These are phyloP conservation scores for Caenorhabditis sp. DNA, from an alignment of 2,888 invertebrate species.

Conservation along the genomic window DNA sequence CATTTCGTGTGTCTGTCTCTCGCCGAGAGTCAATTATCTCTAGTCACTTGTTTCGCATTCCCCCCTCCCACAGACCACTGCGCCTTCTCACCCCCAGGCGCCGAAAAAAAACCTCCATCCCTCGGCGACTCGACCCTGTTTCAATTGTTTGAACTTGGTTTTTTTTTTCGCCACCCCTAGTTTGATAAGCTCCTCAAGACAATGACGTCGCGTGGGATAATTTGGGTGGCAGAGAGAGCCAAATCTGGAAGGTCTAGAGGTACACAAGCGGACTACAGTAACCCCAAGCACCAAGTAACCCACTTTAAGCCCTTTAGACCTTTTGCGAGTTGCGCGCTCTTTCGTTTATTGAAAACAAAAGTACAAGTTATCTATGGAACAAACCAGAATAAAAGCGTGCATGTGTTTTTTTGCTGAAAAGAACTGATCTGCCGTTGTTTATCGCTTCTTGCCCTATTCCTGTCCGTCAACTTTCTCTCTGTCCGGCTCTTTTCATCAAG, in stretches of 20 bases:
- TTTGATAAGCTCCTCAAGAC: slow-evolving; percentile 11
- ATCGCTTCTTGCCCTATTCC: slow-evolving; percentile 35
- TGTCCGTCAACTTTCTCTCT: slow-evolving; percentile 16
- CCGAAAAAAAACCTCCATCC: slow-evolving; percentile 18
- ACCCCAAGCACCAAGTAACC: not conserved
- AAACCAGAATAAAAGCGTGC: slow-evolving; percentile 28
- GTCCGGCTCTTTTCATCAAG: slow-evolving; percentile 1
- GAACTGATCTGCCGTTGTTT: slow-evolving; percentile 50
- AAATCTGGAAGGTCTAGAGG: not conserved
- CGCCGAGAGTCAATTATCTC: slow-evolving; percentile 48
- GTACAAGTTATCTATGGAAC: slow-evolving; percentile 47
- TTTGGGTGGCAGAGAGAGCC: not conserved
- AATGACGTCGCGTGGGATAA: slow-evolving; percentile 10
- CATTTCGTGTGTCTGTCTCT: slow-evolving; percentile 33
- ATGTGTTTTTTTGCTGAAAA: slow-evolving; percentile 46
- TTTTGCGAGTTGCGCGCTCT: not conserved
- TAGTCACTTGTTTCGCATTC: slow-evolving; percentile 22
- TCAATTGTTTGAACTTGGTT: slow-evolving; percentile 49
- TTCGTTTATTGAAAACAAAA: slow-evolving; percentile 29
- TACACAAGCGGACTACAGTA: slow-evolving; percentile 9
- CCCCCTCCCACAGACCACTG: not conserved
- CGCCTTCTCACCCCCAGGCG: slow-evolving; percentile 23
- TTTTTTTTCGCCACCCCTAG: slow-evolving; percentile 15
- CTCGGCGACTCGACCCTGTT: slow-evolving; percentile 38
- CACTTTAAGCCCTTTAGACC: not conserved